Base-by-base conservation (phyloP, 2,888 invertebrate species). In the Epinotia ramella region DNA sequence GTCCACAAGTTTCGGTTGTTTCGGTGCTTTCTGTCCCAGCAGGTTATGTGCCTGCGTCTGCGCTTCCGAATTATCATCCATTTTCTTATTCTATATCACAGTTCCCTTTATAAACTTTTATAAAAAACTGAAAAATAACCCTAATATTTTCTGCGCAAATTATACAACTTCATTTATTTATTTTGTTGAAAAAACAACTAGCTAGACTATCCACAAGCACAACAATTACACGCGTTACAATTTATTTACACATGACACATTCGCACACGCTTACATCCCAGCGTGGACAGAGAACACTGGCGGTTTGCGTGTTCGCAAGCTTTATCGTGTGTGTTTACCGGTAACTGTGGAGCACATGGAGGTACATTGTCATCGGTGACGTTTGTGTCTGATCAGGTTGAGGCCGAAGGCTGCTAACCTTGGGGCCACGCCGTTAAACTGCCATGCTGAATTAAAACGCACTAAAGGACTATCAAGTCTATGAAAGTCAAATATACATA, bases 21-120 rank as follows among this genome's bases (percentile, higher is more conserved):
- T 78, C 53, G 76, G 81, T 0, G 88, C 85, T 78, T 89, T 91
- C 80, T 91, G 91, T 1, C 92, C 94, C 2, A 94, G 87, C 20
- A 94, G 84, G 73, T 91, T 92, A 72, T 89, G 93, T 66, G 94
- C 94, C 69, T 94, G 94, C 59, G 89, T 87, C 56, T 83, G 88
- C 3, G 83, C 84, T 20, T 91, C 91, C 20, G 86, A 86, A 18
- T 80, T 44, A 7, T 91, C 89, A 2, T 90, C 90, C 89, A 91
- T 90, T 69, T 69, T 73, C n/a, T 57, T 60, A 5, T 40, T 56
- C 57, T 60, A 70, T 75, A 75, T 71, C 60, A 75, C 70, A 71
- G 65, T 59, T 60, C 60, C 44, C 59, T 70, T 73, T 24, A 33
- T 20, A 49, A 24, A 18, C 33, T 46, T n/a, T 20, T 20, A 59